phyloP scores from a whole-genome alignment of 2,888 invertebrate species.

The Ctena decussata region DNA sequence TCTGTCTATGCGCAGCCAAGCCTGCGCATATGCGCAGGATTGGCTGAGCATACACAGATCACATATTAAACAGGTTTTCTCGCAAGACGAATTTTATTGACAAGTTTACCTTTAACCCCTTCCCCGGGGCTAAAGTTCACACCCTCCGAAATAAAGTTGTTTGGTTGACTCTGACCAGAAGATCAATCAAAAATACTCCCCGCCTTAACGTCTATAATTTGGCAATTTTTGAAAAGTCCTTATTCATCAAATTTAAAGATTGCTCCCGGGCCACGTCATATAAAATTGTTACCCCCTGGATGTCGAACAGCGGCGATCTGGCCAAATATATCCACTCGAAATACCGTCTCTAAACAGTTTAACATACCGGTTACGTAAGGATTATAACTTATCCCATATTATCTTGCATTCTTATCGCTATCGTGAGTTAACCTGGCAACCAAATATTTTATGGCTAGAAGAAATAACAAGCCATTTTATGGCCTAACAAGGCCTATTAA shows the following conservation, averaged over 20 bases:
- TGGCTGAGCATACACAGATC: too few species aligned
- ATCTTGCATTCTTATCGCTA: not conserved
- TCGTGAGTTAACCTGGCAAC: not conserved
- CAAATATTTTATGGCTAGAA: not conserved
- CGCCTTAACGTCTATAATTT: conserved; percentile 3
- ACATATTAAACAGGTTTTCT: too few species aligned
- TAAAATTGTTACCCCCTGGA: not conserved
- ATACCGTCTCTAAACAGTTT: not conserved
- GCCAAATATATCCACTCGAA: not conserved
- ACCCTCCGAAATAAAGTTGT: not conserved
- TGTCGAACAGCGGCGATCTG: not conserved
- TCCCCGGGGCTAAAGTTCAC: not conserved
- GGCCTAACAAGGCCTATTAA: too few species aligned
- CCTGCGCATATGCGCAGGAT: too few species aligned
- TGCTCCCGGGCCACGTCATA: not conserved
- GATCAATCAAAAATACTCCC: not conserved
- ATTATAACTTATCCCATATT: not conserved
- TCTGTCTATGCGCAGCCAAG: too few species aligned
- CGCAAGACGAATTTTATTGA: too few species aligned
- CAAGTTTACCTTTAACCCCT: not conserved
- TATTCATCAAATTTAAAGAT: conserved; percentile 3
- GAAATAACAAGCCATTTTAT: too few species aligned
- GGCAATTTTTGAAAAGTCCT: conserved; percentile 2
- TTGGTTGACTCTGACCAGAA: not conserved
- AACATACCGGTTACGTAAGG: conserved; percentile 2